These are phyloP conservation scores for Danionella cerebrum DNA, from an alignment of 2,113 vertebrate species.

Conservation along the genomic window DNA sequence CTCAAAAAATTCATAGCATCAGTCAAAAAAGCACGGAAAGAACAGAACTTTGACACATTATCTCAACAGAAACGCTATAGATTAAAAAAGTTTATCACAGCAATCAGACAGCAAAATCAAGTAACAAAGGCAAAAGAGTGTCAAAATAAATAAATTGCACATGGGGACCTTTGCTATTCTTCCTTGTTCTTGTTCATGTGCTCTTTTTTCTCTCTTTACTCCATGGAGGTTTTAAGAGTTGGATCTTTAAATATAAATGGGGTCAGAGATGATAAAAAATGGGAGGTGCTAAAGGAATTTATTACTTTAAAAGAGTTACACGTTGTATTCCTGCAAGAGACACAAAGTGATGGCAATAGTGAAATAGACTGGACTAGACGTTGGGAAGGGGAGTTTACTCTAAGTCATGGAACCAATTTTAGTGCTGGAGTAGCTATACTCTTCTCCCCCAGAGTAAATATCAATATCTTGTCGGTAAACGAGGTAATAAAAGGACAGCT, in stretches of 20 bases:
- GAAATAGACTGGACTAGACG: neutral
- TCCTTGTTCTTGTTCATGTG: too few species aligned
- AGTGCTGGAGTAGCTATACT: too few species aligned
- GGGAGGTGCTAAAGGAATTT: neutral
- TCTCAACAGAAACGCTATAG: neutral
- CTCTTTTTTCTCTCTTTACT: neutral
- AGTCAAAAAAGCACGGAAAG: neutral
- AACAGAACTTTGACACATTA: neutral
- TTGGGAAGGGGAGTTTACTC: too few species aligned
- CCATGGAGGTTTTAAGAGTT: too few species aligned
- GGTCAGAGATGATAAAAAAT: neutral
- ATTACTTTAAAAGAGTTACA: neutral
- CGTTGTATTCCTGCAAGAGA: neutral
- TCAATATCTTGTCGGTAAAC: too few species aligned
- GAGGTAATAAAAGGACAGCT: neutral
- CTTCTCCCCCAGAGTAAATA: too few species aligned
- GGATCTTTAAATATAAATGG: too few species aligned
- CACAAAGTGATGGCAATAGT: neutral
- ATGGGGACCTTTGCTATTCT: too few species aligned
- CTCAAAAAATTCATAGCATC: neutral
- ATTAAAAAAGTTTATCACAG: neutral
- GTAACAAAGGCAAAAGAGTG: too few species aligned
- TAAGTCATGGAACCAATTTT: too few species aligned
- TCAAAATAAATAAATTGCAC: neutral
- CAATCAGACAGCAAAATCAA: neutral